Evolutionary conservation across 30 jellyfish, hydroid and myxozoan genomes (phyloP).

Genomic region (Cassiopea andromeda): DNA sequence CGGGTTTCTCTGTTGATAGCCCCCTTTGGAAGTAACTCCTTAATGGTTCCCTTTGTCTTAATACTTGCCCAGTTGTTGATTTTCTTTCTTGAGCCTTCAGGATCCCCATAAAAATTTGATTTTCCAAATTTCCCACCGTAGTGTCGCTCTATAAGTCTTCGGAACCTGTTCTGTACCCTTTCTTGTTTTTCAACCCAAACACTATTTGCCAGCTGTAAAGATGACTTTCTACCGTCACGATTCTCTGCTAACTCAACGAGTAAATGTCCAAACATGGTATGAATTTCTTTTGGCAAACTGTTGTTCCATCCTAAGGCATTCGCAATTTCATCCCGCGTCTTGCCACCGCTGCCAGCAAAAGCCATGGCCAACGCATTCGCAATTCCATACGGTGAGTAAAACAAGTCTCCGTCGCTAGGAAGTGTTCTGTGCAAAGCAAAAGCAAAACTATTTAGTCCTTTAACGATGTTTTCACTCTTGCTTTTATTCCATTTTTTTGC

Average conservation of each 20-base stretch:
- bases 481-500: background rate
- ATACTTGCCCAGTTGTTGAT: constrained; percentile 62
- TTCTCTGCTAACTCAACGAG: background rate
- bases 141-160: background rate
- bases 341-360: constrained; percentile 59
- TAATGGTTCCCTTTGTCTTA: constrained; percentile 63
- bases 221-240: background rate
- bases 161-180: constrained; percentile 1
- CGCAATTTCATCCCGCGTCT: constrained; percentile 52
- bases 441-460: constrained; percentile 32
- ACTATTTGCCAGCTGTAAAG: constrained; percentile 40
- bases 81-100: constrained; percentile 38
- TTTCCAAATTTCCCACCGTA: constrained; percentile 44
- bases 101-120: constrained; percentile 20
- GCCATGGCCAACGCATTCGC: constrained; percentile 62
- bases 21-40: constrained; percentile 30
- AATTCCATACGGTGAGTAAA: constrained; percentile 74
- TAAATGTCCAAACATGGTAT: background rate
- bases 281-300: background rate
- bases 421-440: constrained; percentile 24
- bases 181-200: constrained; percentile 60
- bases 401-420: constrained; percentile 15
- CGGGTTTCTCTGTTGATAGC: constrained; percentile 43
- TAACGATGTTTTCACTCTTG: background rate
- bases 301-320: constrained; percentile 37